These are phyloP conservation scores for Galerucella calmariensis DNA, from an alignment of 2,888 invertebrate genomes.

Conservation along the genomic window DNA sequence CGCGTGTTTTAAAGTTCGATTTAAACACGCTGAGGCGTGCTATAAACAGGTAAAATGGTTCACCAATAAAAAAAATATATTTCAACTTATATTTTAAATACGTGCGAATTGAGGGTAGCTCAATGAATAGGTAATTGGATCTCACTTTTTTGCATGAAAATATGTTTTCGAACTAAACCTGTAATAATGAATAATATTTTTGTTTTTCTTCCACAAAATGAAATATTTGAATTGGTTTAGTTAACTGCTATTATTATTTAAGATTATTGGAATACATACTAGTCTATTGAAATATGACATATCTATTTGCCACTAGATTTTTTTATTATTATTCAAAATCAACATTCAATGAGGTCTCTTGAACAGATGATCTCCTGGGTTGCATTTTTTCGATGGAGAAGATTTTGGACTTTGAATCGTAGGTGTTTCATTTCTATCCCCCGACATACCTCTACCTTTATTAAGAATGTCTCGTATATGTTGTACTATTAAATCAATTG, in stretches of 20 bases:
- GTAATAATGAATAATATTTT: neutral
- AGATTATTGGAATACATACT: neutral
- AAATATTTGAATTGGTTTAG: neutral
- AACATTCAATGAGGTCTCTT: slow-evolving; percentile 57
- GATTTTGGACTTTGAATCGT: slow-evolving; percentile 30
- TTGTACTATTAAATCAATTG: slow-evolving; percentile 96
- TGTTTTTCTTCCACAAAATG: neutral
- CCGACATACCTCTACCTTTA: slow-evolving; percentile 61
- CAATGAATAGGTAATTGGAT: too few species aligned
- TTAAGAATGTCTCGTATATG: slow-evolving; percentile 92
- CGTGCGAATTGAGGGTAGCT: too few species aligned
- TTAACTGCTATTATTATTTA: neutral
- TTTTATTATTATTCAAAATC: slow-evolving; percentile 7
- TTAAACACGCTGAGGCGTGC: too few species aligned
- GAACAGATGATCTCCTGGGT: slow-evolving; percentile 51
- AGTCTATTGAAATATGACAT: slow-evolving; percentile 5
- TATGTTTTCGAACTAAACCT: too few species aligned
- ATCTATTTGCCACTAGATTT: neutral
- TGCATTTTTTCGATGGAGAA: slow-evolving; percentile 51
- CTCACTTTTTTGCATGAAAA: too few species aligned
- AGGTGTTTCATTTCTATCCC: slow-evolving; percentile 45
- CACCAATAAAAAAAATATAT: too few species aligned
- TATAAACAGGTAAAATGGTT: too few species aligned
- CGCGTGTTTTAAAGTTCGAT: too few species aligned
- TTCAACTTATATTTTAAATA: too few species aligned